Conservation (phyloP, 2,113 vertebrate species). For the Ophthalmolycus amberensis region DNA sequence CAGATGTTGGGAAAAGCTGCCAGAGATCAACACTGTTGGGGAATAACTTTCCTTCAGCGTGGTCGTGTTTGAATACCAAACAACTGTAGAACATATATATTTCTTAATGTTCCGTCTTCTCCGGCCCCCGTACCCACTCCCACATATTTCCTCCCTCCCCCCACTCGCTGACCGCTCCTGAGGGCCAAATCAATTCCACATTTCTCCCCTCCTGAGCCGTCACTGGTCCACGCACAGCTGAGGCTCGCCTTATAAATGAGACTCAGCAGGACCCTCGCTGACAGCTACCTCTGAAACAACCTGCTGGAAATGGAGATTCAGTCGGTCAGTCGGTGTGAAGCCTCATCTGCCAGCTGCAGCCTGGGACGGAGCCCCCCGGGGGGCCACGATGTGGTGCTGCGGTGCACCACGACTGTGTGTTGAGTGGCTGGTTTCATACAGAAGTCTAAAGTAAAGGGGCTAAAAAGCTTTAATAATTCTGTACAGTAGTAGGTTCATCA, state of each 20-base stretch:
- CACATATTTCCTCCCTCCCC: conserved; percentile 46
- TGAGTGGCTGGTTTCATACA: conserved; percentile 39
- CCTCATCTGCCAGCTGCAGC: conserved; percentile 2
- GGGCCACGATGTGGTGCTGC: conserved; percentile 26
- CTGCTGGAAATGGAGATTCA: conserved; percentile 34
- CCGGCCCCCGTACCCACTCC: conserved; percentile 40
- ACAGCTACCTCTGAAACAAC: conserved; percentile 84
- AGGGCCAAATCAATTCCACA: conserved; percentile 94
- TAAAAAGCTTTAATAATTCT: background rate
- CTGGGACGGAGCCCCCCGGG: background rate
- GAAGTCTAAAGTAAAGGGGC: background rate
- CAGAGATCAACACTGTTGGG: conserved; percentile 3
- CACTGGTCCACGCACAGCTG: conserved; percentile 89
- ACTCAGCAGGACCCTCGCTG: conserved; percentile 86
- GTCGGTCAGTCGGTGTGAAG: conserved; percentile 13
- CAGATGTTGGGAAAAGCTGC: conserved; percentile 26
- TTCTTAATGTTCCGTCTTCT: conserved; percentile 43
- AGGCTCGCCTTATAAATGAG: conserved; percentile 87
- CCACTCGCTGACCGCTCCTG: conserved; percentile 80
- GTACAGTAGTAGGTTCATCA: background rate
- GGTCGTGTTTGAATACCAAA: conserved; percentile 31
- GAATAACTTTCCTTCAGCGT: conserved; percentile 20
- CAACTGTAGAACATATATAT: conserved; percentile 47
- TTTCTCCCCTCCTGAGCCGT: conserved; percentile 89
- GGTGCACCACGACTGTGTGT: conserved; percentile 49